Base-by-base conservation (phyloP, 2,888 invertebrate genomes). In the Seira ritae region DNA sequence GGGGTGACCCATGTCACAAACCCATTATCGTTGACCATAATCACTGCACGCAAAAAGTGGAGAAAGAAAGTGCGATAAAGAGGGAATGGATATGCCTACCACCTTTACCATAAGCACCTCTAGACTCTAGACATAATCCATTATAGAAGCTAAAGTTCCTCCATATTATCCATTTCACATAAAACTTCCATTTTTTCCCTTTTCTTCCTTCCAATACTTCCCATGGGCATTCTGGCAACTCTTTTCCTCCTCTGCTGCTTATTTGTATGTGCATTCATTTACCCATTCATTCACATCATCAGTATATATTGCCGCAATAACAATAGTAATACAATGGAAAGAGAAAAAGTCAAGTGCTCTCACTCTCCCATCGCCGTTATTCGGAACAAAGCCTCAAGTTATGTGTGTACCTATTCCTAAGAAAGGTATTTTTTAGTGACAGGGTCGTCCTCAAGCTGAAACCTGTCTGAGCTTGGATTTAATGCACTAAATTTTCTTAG, bases 1-100 rank as follows among this genome's bases (percentile, higher is more conserved):
- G 77, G 77, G 77, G 77, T 77, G 77, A 77, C 77, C 77, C 77
- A 77, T 77, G 77, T 77, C 77, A 70, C 77, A 77, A 60, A 70
- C 70, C 77, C 70, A 77, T 77, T 77, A 77, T 77, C 77, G 70
- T 77, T 77, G 62, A 69, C 77, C 77, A 77, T 70, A 77, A 77
- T 77, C 77, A 77, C 68, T 70, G 70, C 77, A 77, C 77, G 65
- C 70, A 77, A 42, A 37, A 62, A 12, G 24, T 31, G 23, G 22
- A 68, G 67, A 75, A 17, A 68, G 65, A 55, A 76, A 77, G 42
- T 19, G 12, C 31, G 65, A 37, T 70, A 23, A 77, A 77, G 70
- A 24, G 12, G 62, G 37, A 31, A 31, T 68, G 67, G 46, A 69
- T 50, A 46, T 72, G 42, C 31, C 31, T 31, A 31, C 31, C 31